These are phyloP conservation scores for Ceramica pisi DNA, from an alignment of 2,888 invertebrate species.

Conservation along the genomic window DNA sequence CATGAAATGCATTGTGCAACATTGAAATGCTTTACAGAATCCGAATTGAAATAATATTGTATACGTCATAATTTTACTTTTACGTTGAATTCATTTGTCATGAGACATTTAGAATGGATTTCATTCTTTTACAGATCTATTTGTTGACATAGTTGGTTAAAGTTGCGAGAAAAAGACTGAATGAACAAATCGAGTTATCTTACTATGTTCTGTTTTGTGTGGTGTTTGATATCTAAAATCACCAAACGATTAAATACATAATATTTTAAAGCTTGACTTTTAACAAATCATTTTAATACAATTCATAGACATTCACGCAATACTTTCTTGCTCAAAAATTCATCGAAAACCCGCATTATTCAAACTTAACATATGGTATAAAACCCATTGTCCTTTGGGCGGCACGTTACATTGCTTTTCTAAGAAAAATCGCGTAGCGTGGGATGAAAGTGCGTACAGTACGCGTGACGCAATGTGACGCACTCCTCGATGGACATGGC, in stretches of 20 bases:
- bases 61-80: conserved; percentile 22
- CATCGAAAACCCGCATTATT: conserved; percentile 36
- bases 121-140: conserved; percentile 20
- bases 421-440: conserved; percentile 22
- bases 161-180: background rate
- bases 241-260: background rate
- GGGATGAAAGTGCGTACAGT: background rate
- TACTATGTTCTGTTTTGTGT: background rate
- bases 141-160: conserved; percentile 3
- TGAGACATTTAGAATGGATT: conserved; percentile 25
- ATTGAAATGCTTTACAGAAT: conserved; percentile 63
- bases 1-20: conserved; percentile 75
- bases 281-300: conserved; percentile 24
- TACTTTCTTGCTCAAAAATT: conserved; percentile 29
- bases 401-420: conserved; percentile 7
- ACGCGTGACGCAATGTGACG: conserved; percentile 19
- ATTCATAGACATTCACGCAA: conserved; percentile 23
- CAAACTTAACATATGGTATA: conserved; percentile 46
- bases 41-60: conserved; percentile 31
- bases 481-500: conserved; percentile 7
- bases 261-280: conserved; percentile 10
- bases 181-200: background rate
- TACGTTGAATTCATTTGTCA: conserved; percentile 21
- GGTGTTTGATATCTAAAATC: conserved; percentile 2
- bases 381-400: background rate